Percentiles rank a stretch among this genome's conserved stretches.
phyloP scores from a whole-genome alignment of 1,140 invertebrate species.

The Drosophila ohnishii region DNA sequence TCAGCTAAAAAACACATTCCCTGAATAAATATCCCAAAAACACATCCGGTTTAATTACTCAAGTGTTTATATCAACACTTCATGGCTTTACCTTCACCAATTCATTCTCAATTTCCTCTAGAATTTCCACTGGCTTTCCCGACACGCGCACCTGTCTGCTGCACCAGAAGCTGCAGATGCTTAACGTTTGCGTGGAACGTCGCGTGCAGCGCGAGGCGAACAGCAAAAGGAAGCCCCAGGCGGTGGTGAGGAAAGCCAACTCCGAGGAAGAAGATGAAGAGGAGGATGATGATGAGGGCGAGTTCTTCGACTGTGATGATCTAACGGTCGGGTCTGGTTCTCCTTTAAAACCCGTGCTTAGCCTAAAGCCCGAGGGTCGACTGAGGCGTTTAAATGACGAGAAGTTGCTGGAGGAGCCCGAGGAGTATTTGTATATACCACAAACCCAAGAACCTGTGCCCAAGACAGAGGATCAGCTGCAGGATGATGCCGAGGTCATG shows the following conservation, averaged over 20 bases:
- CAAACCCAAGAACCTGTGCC: conserved; percentile 97
- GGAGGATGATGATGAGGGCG: conserved; percentile 89
- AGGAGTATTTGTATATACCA: conserved; percentile 92
- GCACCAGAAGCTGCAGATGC: conserved; percentile 97
- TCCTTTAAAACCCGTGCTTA: conserved; percentile 84
- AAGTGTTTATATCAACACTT: conserved; percentile 13
- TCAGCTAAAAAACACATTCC: neutral
- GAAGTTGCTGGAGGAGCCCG: conserved; percentile 86
- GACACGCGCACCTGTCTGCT: conserved; percentile 94
- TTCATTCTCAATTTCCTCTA: conserved; percentile 77
- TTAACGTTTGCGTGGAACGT: conserved; percentile 97
- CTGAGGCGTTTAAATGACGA: conserved; percentile 87
- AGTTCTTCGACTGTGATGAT: conserved; percentile 93
- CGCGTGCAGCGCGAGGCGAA: conserved; percentile 86
- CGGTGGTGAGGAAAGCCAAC: conserved; percentile 4
- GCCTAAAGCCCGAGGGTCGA: conserved; percentile 89
- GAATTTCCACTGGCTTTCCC: conserved; percentile 90
- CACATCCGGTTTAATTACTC: conserved; percentile 12
- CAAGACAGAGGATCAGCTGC: conserved; percentile 98
- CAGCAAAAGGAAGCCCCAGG: conserved; percentile 46
- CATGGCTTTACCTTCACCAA: neutral
- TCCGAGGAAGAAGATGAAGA: conserved; percentile 84
- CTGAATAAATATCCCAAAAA: conserved; percentile 2
- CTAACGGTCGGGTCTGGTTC: conserved; percentile 83
- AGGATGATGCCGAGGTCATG: conserved; percentile 96